Conservation (phyloP, 2,113 vertebrate species). For the Heteronetta atricapilla region DNA sequence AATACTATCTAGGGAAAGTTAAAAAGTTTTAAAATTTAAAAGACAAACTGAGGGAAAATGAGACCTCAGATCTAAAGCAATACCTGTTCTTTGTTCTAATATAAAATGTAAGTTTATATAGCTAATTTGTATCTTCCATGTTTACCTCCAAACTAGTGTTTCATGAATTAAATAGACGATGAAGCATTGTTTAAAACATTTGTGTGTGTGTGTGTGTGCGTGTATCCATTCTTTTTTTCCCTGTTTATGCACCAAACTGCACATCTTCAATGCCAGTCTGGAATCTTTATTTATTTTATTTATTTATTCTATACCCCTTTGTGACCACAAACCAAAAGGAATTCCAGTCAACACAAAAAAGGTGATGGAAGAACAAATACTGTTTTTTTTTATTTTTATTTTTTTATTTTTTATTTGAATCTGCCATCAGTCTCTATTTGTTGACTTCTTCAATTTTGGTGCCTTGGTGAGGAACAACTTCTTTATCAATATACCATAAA, state of each 20-base stretch:
- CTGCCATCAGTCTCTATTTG: fast-evolving
- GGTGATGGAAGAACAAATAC: background rate
- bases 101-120: background rate
- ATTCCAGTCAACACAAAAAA: background rate
- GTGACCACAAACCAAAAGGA: background rate
- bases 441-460: background rate
- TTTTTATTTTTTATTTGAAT: background rate
- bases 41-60: background rate
- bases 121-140: background rate
- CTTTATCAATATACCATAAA: background rate
- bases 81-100: background rate
- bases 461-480: background rate
- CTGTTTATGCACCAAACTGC: background rate
- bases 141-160: background rate
- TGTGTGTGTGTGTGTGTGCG: background rate
- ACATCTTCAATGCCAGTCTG: background rate
- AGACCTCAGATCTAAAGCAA: background rate
- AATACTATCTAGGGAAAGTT: background rate
- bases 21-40: background rate
- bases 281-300: background rate
- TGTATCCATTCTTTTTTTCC: background rate
- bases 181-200: background rate
- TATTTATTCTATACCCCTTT: background rate
- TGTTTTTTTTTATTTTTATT: background rate
- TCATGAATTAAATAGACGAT: background rate